phyloP scores from a whole-genome alignment of 2,113 vertebrate species.

The Semnopithecus entellus region DNA sequence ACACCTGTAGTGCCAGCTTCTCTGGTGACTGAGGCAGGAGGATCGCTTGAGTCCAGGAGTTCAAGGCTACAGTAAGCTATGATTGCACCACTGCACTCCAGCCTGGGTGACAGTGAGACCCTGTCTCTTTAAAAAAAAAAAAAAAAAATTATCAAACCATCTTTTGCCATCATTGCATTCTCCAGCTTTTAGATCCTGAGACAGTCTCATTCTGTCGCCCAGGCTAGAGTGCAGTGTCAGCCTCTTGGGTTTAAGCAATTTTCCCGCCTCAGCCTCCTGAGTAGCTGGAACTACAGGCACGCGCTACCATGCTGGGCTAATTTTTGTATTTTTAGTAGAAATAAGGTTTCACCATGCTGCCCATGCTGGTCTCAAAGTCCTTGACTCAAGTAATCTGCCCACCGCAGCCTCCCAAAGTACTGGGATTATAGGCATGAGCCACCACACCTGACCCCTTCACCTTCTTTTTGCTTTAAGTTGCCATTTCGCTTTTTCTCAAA shows the following conservation, averaged over 20 bases:
- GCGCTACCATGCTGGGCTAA: no score
- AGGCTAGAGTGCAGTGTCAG: background rate
- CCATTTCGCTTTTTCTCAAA: background rate
- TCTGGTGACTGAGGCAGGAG: no score
- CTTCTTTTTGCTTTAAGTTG: background rate
- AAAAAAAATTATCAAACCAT: background rate
- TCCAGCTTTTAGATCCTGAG: background rate
- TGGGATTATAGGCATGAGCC: no score
- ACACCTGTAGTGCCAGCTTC: no score
- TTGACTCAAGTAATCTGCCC: background rate
- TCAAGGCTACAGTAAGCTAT: no score
- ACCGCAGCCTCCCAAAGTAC: background rate
- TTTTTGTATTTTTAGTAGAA: no score
- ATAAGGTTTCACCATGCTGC: background rate
- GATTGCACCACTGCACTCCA: no score
- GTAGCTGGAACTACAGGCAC: no score
- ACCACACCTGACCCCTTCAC: background rate
- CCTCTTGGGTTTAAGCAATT: background rate
- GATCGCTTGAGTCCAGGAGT: no score
- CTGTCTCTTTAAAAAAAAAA: no score
- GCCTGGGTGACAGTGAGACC: no score
- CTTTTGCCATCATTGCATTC: background rate
- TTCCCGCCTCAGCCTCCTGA: no score
- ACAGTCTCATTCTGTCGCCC: background rate
- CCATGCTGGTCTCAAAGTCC: background rate